Base-by-base conservation (phyloP, 2,888 invertebrate species). In the Diarsia mendica region DNA sequence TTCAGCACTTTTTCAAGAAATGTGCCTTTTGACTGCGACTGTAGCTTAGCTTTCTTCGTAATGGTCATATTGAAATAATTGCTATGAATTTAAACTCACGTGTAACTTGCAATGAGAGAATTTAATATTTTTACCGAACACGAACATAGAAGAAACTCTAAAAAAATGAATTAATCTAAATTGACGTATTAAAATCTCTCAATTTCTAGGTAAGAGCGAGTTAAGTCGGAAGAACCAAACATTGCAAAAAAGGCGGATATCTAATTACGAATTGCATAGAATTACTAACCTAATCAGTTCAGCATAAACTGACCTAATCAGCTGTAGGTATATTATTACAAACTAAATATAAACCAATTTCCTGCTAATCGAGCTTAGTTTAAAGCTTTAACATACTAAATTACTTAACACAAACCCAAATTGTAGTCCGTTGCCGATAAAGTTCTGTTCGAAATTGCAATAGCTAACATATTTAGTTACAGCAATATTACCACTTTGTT, bases 401-500 rank as follows among this genome's bases (percentile, higher is more conserved):
- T 49, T 23, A 78, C 53, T 10, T 11, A 46, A 10, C 28, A 55
- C 9, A 33, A 33, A 55, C 13, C 8, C 13, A 44, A 44, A 63
- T n/a, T n/a, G 13, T n/a, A n/a, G 63, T 63, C n/a, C 63, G n/a
- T 72, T 2, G 5, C 67, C 33, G 49, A 33, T 80, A 51, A 74
- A 64, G 23, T 82, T 67, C 10, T 13, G 44, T 63, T 18, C 18
- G 13, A 61, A 68, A 79, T 74, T 65, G 64, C 53, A 63, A 65
- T 11, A 49, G 60, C 53, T 61, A 67, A 68, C 48, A 44, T 65
- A 70, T 46, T 69, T 66, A 82, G 48, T 63, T 58, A 63, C 13
- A 63, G 18, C 68, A 63, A 72, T 77, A 81, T 23, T 23, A 46
- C 48, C 68, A 77, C 46, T 73, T 51, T 58, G 77, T 66, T 67